A percentile compares a stretch with the other conserved stretches of the same genome.
Conservation (phyloP, 64 coral and sea anemone species). For the Montipora foliosa region DNA sequence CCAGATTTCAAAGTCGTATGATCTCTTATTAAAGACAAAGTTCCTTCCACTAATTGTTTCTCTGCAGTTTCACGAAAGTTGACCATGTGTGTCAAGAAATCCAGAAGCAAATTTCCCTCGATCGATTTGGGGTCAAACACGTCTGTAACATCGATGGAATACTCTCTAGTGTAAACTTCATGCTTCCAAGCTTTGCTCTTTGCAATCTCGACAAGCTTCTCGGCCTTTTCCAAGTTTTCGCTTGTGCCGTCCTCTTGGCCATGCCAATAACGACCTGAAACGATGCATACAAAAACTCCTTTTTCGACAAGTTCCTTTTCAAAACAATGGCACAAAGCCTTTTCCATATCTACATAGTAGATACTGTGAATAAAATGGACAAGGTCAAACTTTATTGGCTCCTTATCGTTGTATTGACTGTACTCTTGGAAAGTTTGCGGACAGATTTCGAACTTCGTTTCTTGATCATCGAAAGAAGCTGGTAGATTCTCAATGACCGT, state of each 20-base stretch:
- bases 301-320: neutral
- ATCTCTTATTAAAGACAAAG: too few relatives aligned
- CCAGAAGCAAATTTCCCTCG: conserved; percentile 44
- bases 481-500: neutral
- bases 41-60: too few relatives aligned
- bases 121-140: conserved; percentile 19
- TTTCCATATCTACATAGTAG: conserved; percentile 17
- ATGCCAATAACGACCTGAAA: neutral
- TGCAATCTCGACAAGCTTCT: conserved; percentile 21
- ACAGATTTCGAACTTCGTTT: neutral
- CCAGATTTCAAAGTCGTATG: too few relatives aligned
- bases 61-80: too few relatives aligned
- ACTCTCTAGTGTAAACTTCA: conserved; percentile 12
- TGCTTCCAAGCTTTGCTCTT: conserved; percentile 47
- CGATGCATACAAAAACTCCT: neutral
- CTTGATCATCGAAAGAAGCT: neutral
- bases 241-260: neutral
- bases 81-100: conserved; percentile 1
- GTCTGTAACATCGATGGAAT: conserved; percentile 39
- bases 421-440: conserved; percentile 1
- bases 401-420: neutral
- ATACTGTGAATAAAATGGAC: conserved; percentile 37
- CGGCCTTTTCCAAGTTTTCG: neutral
- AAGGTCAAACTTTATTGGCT: conserved; percentile 10
- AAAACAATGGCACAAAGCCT: neutral